Base-by-base conservation (phyloP, 2,888 invertebrate genomes). In the Cheilosia impressa region DNA sequence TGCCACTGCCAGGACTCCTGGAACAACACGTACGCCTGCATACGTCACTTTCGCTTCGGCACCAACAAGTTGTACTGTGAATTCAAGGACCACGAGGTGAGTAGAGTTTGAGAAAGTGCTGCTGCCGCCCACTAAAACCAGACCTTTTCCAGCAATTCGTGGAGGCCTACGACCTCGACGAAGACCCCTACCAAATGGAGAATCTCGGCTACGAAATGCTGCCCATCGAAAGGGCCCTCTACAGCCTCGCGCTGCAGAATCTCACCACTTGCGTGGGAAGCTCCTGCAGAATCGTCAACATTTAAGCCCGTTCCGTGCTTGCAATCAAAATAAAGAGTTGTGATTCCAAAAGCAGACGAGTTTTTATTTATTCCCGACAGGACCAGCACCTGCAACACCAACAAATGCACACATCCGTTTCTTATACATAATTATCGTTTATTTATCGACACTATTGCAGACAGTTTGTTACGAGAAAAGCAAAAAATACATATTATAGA, bases 1-100 rank as follows among this genome's bases (percentile, higher is more conserved):
- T 98, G 98, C 91, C 97, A 97, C 89, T 98, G 98, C 89, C 96
- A 97, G 90, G 98, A 98, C 91, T 93, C 95, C 0, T 93, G 92
- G 88, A 98, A 98, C 91, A 98, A 98, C 90, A 97, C 97, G 0
- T 98, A 95, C 89, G 93, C 93, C 0, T 98, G 98, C 89, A 89
- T 97, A n/a, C 92, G 97, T 38, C 94, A 95, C 88, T 91, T 97
- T 60, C 93, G 94, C 0, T 89, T 92, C 65, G 87, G 88, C 9
- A 88, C 89, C 5, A 88, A 92, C 88, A 90, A 92, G 53, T 89
- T 94, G 45, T 93, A 92, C 88, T 93, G 93, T 85, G 91, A 92
- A 84, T 93, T 94, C 84, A 83, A 87, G 1, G 93, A 93, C 87
- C 65, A 88, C 55, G 92, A 93, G 90, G 93, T 93, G 88, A 91